Evolutionary conservation across 64 coral and sea anemone genomes (phyloP).

Genomic region (Dendronephthya gigantea): DNA sequence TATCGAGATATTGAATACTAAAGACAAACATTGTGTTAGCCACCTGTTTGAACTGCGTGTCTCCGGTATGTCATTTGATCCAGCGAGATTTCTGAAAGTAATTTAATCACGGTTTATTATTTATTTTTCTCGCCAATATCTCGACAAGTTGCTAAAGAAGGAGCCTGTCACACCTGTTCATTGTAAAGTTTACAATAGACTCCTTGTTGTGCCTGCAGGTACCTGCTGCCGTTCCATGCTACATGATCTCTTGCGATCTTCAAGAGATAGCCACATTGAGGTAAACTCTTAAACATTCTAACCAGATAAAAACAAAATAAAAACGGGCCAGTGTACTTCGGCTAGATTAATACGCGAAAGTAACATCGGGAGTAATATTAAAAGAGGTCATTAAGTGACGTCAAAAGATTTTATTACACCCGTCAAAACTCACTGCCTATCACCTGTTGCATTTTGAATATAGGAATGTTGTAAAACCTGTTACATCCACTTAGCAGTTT

Average conservation of each 20-base stretch:
- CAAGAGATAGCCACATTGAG: neutral
- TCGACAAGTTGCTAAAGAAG: neutral
- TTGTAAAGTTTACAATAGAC: conserved; percentile 10
- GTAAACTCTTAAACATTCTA: neutral
- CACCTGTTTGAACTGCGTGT: neutral
- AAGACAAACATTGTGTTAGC: neutral
- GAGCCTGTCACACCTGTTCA: neutral
- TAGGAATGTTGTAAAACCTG: too few relatives aligned
- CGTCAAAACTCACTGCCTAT: neutral
- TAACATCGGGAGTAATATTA: neutral
- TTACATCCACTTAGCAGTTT: neutral
- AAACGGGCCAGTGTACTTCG: neutral
- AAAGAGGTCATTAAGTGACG: neutral
- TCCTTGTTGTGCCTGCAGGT: neutral
- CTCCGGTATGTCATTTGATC: neutral
- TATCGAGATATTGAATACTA: neutral
- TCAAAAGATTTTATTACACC: neutral
- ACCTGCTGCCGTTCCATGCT: neutral
- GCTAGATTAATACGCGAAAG: neutral
- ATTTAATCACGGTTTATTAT: neutral
- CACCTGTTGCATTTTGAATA: neutral
- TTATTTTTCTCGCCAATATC: neutral
- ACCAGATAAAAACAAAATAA: neutral
- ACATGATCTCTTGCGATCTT: neutral
- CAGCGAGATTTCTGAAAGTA: conserved; percentile 11